These are phyloP conservation scores for Lacanobia wlatinum DNA, from an alignment of 2,888 invertebrate species.

Conservation along the genomic window DNA sequence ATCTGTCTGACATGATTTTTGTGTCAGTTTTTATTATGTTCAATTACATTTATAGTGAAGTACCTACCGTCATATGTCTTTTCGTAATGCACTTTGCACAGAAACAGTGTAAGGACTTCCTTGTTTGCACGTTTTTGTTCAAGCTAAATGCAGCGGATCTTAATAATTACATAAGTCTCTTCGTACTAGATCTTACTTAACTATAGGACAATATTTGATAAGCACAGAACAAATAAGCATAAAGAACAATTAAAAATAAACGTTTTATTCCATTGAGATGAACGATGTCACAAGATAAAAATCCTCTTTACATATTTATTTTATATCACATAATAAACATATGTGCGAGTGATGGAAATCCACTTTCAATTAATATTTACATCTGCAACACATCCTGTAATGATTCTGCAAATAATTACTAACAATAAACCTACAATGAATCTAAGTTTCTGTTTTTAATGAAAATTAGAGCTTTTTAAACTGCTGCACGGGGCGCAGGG, in stretches of 20 bases:
- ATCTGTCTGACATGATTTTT: constrained; percentile 69
- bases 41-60: constrained; percentile 43
- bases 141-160: not conserved
- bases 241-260: constrained; percentile 7
- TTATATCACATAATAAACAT: constrained; percentile 17
- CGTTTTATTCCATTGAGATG: constrained; percentile 3
- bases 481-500: not conserved
- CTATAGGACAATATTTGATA: constrained; percentile 12
- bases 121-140: constrained; percentile 14
- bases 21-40: constrained; percentile 56
- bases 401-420: not conserved
- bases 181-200: not conserved
- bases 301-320: constrained; percentile 12
- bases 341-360: constrained; percentile 11
- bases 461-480: not conserved
- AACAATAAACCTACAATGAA: not conserved
- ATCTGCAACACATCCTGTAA: not conserved
- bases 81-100: constrained; percentile 13
- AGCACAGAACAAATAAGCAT: not conserved
- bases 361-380: constrained; percentile 21
- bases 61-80: constrained; percentile 5
- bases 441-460: not conserved
- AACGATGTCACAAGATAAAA: constrained; percentile 17
- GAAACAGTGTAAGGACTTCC: constrained; percentile 19
- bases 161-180: constrained; percentile 7